phyloP scores from a whole-genome alignment of 2,113 vertebrate genomes.

The Odobenus rosmarus region DNA sequence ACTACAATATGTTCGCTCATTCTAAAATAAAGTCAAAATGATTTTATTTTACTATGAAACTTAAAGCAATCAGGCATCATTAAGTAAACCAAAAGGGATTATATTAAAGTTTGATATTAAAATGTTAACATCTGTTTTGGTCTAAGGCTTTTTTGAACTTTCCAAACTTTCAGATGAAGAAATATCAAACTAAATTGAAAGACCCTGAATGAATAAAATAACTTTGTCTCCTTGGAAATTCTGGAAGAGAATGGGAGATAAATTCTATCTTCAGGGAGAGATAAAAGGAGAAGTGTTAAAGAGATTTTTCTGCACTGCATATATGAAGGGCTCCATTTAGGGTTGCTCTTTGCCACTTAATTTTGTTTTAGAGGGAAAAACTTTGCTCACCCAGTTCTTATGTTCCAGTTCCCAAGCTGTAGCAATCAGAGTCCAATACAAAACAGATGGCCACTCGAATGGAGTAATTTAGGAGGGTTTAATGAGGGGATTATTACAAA shows the following conservation, averaged over 20 bases:
- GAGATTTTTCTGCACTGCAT: neutral
- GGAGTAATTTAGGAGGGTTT: constrained; percentile 26
- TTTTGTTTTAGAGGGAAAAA: constrained; percentile 56
- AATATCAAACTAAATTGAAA: constrained; percentile 35
- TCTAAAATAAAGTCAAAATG: constrained; percentile 61
- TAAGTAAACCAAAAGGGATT: constrained; percentile 56
- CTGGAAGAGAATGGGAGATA: constrained; percentile 23
- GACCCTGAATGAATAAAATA: constrained; percentile 2
- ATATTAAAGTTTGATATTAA: constrained; percentile 59
- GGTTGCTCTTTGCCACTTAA: constrained; percentile 2
- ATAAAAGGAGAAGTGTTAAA: constrained; percentile 18
- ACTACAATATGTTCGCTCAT: constrained; percentile 47
- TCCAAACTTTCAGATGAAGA: constrained; percentile 57
- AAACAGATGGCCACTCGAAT: constrained; percentile 49
- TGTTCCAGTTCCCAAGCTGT: constrained; percentile 21
- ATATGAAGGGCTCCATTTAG: neutral
- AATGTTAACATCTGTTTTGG: constrained; percentile 73
- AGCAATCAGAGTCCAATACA: constrained; percentile 27
- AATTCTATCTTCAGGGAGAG: constrained; percentile 5
- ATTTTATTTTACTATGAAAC: constrained; percentile 65
- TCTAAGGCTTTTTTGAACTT: constrained; percentile 62
- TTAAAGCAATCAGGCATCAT: constrained; percentile 28
- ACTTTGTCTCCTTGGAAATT: constrained; percentile 12
- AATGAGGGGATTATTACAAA: constrained; percentile 32
- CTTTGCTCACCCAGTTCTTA: constrained; percentile 21